Evolutionary conservation across 2,797 vertebrate species (phyloP).

Genomic region (Girardinus metallicus): DNA sequence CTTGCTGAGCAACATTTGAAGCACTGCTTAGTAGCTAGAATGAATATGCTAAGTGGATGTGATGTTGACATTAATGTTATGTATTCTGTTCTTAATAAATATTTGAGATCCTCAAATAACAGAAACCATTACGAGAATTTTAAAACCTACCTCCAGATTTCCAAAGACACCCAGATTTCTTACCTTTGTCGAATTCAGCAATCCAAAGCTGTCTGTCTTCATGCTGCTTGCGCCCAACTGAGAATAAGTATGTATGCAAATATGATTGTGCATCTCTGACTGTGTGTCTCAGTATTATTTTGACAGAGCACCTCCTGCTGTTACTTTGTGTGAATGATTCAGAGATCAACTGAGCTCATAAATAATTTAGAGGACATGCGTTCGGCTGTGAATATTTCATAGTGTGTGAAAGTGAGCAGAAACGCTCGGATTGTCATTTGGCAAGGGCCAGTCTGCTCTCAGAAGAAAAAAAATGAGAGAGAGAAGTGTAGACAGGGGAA

Average conservation of each 20-base stretch:
- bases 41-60: neutral
- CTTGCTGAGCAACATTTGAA: neutral
- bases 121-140: neutral
- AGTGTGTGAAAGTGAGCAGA: slow-evolving; percentile 77
- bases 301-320: slow-evolving; percentile 11
- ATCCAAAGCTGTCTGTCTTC: slow-evolving; percentile 2
- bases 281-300: slow-evolving; percentile 12
- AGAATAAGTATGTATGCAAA: neutral
- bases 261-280: neutral
- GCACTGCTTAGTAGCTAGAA: neutral
- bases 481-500: neutral
- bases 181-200: neutral
- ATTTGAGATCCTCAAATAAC: neutral
- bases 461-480: neutral
- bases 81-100: neutral
- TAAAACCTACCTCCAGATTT: neutral
- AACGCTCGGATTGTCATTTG: slow-evolving; percentile 33
- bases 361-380: slow-evolving; percentile 78
- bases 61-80: neutral
- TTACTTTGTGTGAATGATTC: slow-evolving; percentile 66
- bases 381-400: slow-evolving; percentile 79
- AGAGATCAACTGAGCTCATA: slow-evolving; percentile 75
- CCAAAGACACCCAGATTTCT: neutral
- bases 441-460: slow-evolving; percentile 10
- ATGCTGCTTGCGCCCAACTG: slow-evolving; percentile 1